Evolutionary conservation across 1,140 invertebrate species (phyloP).

Genomic region (Psix sp.): DNA sequence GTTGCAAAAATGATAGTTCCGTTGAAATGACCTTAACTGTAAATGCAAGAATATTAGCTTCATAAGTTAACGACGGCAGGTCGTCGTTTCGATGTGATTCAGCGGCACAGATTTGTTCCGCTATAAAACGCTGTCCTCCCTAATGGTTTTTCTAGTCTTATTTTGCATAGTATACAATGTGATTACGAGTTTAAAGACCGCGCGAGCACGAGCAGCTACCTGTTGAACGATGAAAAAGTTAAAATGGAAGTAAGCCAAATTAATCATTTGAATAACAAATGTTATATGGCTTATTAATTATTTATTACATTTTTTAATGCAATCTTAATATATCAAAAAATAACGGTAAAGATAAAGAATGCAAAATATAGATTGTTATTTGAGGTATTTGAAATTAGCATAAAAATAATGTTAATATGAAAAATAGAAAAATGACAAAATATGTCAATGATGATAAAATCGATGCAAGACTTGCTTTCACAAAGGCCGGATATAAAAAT

Average conservation of each 20-base stretch:
- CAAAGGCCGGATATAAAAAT: conserved; percentile 70
- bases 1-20: conserved; percentile 52
- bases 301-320: too few relatives aligned
- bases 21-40: conserved; percentile 68
- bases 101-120: conserved; percentile 69
- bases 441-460: conserved; percentile 61
- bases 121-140: conserved; percentile 52
- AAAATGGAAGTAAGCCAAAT: neutral
- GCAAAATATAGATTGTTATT: too few relatives aligned
- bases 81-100: conserved; percentile 54
- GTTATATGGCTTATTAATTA: too few relatives aligned
- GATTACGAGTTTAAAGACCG: conserved; percentile 31
- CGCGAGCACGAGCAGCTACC: conserved; percentile 29
- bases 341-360: too few relatives aligned
- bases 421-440: conserved; percentile 2
- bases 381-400: too few relatives aligned
- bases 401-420: too few relatives aligned
- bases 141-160: conserved; percentile 18
- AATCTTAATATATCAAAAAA: too few relatives aligned
- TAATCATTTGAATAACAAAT: too few relatives aligned
- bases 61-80: conserved; percentile 54
- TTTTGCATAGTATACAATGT: conserved; percentile 47
- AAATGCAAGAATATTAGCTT: conserved; percentile 62
- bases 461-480: conserved; percentile 51
- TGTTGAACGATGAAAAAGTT: conserved; percentile 41